Base-by-base conservation (phyloP, 2,113 vertebrate species). In the Parus major region DNA sequence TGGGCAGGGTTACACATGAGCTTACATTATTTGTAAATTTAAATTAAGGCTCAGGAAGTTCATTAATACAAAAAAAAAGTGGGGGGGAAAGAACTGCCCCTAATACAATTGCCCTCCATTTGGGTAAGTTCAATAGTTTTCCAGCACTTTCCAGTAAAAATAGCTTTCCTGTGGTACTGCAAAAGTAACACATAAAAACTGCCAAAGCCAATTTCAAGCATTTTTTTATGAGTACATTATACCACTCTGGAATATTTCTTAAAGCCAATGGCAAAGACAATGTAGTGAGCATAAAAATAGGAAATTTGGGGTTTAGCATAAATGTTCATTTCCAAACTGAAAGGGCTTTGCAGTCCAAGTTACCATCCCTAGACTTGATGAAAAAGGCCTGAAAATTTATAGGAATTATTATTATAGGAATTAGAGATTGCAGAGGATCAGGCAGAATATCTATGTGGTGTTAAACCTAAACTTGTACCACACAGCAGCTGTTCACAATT, bases 21-120 rank as follows among this genome's bases (percentile, higher is more conserved):
- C 39, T 95, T 79, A 87, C 50, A 91, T 92, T 25, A 72, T 55
- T 93, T 47, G 70, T n/a, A 77, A 83, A 84, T 88, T 88, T 91
- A 90, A 92, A 69, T 35, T 83, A 84, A 92, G 44, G 55, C 63
- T 97, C 91, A 72, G 50, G 36, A 24, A 82, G 29, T 63, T 95
- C 5, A 39, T 91, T 78, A 60, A 47, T 63, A 53, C 6, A 11
- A 73, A 25, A 52, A 72, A 7, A 68, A 20, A 82, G 29, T 23
- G 72, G 29, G 28, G 72, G 36, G 63, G 2, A 82, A 33, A 31
- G 9, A 3, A 23, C 15, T 80, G 21, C 7, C 41, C 10, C 28
- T 66, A 46, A 28, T 46, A 31, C 35, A 69, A 36, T 8, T 50
- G 17, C 29, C 12, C 35, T 71, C 44, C 44, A 65, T 41, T 83